These are phyloP conservation scores for Callospermophilus lateralis DNA, from an alignment of 2,113 vertebrate species.

Conservation along the genomic window DNA sequence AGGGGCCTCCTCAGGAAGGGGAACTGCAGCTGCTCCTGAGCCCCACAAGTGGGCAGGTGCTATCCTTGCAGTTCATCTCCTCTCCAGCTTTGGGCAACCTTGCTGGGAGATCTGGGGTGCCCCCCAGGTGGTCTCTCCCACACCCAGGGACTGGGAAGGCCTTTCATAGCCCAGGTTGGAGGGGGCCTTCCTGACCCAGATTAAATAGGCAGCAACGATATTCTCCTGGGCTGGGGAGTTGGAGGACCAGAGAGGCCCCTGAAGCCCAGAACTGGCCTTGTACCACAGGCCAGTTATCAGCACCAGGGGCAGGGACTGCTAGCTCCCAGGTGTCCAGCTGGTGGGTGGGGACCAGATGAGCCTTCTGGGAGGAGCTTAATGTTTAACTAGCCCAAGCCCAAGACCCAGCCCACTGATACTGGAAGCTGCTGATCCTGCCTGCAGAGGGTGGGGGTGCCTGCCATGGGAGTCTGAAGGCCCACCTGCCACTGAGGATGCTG, in stretches of 20 bases:
- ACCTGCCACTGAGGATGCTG: not conserved
- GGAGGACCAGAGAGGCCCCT: not conserved
- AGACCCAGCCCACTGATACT: not conserved
- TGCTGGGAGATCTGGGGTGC: not conserved
- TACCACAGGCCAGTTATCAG: not conserved
- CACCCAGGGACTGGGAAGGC: not conserved
- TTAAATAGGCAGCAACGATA: not conserved
- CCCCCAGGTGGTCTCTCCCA: too few relatives aligned
- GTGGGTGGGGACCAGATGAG: not conserved
- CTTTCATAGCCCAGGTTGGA: not conserved
- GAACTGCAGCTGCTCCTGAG: not conserved
- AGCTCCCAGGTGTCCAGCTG: not conserved
- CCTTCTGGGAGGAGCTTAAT: constrained; percentile 12
- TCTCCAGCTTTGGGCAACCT: not conserved
- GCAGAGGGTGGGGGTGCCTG: not conserved
- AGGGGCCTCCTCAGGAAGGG: not conserved
- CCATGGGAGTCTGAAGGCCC: not conserved
- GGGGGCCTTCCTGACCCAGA: not conserved
- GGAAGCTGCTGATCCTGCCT: not conserved
- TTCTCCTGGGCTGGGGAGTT: not conserved
- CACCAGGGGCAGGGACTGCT: not conserved
- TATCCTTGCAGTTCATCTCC: not conserved
- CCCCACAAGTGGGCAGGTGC: accelerated
- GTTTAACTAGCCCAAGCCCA: not conserved
- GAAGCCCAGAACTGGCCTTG: not conserved